Evolutionary conservation across 2,113 vertebrate species (phyloP).

Genomic region (Megalops atlanticus): DNA sequence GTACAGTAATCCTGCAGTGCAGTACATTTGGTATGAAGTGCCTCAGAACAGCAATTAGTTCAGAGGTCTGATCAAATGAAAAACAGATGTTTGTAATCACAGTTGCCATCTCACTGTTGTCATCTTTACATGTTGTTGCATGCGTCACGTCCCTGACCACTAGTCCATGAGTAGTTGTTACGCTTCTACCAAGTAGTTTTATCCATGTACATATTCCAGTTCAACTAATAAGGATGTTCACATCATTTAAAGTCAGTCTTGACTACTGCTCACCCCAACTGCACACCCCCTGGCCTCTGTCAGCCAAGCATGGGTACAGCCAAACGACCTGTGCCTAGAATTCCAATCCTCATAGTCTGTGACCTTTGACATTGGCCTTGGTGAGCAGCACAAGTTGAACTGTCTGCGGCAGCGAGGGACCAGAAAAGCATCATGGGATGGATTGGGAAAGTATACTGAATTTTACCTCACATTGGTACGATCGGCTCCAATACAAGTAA

Average conservation of each 20-base stretch:
- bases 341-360: conserved; percentile 75
- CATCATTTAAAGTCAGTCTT: conserved; percentile 21
- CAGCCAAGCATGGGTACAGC: conserved; percentile 60
- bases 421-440: conserved; percentile 99
- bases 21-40: no score
- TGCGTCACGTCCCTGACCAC: background rate
- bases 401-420: conserved; percentile 99
- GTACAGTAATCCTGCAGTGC: no score
- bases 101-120: background rate
- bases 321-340: conserved; percentile 43
- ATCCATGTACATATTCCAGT: background rate
- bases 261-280: conserved; percentile 74
- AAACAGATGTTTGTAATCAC: background rate
- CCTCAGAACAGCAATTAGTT: no score
- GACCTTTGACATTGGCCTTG: conserved; percentile 99
- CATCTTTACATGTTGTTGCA: background rate
- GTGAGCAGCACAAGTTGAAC: conserved; percentile 99
- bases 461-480: conserved; percentile 99
- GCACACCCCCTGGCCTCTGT: conserved; percentile 70
- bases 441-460: conserved; percentile 99
- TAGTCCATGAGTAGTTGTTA: background rate
- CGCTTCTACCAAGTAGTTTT: background rate
- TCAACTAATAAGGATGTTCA: background rate
- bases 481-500: conserved; percentile 98
- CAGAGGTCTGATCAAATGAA: no score